These are phyloP conservation scores for Erpornis zantholeuca DNA, from an alignment of 2,113 vertebrate genomes.

Conservation along the genomic window DNA sequence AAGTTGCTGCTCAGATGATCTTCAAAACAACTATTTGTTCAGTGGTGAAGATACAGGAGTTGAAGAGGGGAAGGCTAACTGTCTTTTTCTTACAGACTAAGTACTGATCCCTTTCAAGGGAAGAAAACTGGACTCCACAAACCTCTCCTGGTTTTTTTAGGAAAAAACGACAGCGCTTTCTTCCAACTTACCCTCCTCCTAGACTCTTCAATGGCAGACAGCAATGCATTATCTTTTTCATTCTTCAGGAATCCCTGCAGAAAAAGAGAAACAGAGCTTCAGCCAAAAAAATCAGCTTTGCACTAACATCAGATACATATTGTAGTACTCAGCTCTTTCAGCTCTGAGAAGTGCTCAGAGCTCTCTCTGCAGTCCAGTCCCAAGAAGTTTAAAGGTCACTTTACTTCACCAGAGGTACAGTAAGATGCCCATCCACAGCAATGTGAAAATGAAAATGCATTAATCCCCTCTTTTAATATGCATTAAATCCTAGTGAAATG, in stretches of 20 bases:
- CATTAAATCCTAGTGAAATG: conserved; percentile 6
- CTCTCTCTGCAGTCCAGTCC: not conserved
- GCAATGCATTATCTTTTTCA: conserved; percentile 94
- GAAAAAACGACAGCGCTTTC: rapidly evolving
- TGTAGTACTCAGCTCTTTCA: not conserved
- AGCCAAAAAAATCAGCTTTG: not conserved
- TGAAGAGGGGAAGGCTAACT: not conserved
- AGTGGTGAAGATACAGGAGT: not conserved
- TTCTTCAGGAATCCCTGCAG: conserved; percentile 96
- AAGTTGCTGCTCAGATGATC: not conserved
- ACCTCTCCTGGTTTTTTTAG: not conserved
- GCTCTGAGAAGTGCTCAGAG: not conserved
- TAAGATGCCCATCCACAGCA: not conserved
- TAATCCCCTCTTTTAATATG: conserved; percentile 35
- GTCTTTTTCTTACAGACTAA: not conserved
- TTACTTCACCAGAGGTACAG: not conserved
- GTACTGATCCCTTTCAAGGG: not conserved
- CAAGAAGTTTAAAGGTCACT: conserved; percentile 29
- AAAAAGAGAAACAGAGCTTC: conserved; percentile 10
- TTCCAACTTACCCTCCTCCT: conserved; percentile 88
- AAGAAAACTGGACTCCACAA: not conserved
- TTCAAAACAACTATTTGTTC: not conserved
- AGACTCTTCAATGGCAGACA: conserved; percentile 96
- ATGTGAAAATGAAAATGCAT: conserved; percentile 6
- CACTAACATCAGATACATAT: not conserved